Evolutionary conservation across 2,888 invertebrate species (phyloP), one percentile per base, ranked within the genome.

Genomic region (Rhamphomyia laevipes): DNA sequence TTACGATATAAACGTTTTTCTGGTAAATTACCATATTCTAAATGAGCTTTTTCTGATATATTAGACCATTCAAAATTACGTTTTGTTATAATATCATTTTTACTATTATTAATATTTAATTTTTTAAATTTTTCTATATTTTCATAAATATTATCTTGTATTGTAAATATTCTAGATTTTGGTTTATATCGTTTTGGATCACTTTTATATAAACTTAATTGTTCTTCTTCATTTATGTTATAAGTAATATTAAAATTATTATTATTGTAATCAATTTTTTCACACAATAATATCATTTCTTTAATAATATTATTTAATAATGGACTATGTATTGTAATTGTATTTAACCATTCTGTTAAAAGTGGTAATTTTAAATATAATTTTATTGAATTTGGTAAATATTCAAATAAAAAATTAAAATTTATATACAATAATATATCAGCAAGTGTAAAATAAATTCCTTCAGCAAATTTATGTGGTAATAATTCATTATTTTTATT

Each of bases 401-500:
- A 65, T 53, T 74, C 66, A 30, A 81, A 70, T 45, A 85, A 66
- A 27, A 85, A 70, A 53, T 78, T 72, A 59, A 84, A 75, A 59
- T 82, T 81, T 2, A 86, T 81, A 58, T 83, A 80, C 49, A 94
- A 73, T 51, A 93, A 77, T 38, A 91, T 65, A 69, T 94, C 94
- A 4, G 92, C 83, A 56, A 94, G 70, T 1, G 90, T 89, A 60
- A 92, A 76, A 54, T 76, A 78, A 2, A 84, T 80, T 1, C 91
- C 92, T 71, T 94, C 92, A 3, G 87, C 84, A 73, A 80, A 94
- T 45, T 76, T 72, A 64, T 93, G 92, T 48, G 42, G 42, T 27
- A n/a, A 46, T 54, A 48, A 56, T 55, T 45, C 51, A 51, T 56
- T 27, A n/a, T 57, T 58, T 58, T 75, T 77, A 18, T n/a, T n/a